Base-by-base conservation (phyloP, 1,140 invertebrate species). In the Megalonaias nervosa region DNA sequence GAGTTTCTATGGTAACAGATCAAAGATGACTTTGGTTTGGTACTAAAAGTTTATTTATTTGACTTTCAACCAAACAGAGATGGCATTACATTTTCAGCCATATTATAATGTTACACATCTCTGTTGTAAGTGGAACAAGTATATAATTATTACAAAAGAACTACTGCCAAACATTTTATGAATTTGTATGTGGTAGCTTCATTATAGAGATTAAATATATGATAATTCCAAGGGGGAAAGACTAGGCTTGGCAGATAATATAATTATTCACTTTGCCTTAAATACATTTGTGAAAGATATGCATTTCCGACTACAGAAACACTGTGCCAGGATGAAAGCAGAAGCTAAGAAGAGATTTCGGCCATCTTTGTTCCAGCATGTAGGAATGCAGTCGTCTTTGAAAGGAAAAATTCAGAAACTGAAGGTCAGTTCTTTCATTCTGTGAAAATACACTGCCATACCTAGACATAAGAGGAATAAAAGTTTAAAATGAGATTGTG, bases 381-480 rank as follows among this genome's bases (percentile, higher is more conserved):
- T 99, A 81, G 98, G 98, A 16, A 95, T 95, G 12, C 96, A 97
- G 88, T 99, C 97, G 0, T 99, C 97, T 0, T 92, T 99, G 1
- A 97, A 96, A 90, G 98, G 98, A 77, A 99, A 99, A 93, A 95
- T 98, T 67, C 98, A 99, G 88, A 98, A 97, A 91, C 91, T 99
- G 0, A 98, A 98, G 93, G 96, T 97, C 92, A 84, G 55, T 60
- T 55, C 65, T 21, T 61, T 5, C 21, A 19, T n/a, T 70, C n/a
- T 56, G 15, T 19, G 26, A 70, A 56, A n/a, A 21, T n/a, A 19
- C 16, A 17, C 26, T 19, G 15, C 0, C 16, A 11, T 19, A 19
- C 56, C 17, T 67, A 17, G 21, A 26, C 17, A 13, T 61, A 15
- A 65, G 17, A 48, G 38, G 38, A 48, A 48, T 6, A 48, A 48